Conservation (phyloP, 2,113 vertebrate genomes). For the Pteropus alecto region DNA sequence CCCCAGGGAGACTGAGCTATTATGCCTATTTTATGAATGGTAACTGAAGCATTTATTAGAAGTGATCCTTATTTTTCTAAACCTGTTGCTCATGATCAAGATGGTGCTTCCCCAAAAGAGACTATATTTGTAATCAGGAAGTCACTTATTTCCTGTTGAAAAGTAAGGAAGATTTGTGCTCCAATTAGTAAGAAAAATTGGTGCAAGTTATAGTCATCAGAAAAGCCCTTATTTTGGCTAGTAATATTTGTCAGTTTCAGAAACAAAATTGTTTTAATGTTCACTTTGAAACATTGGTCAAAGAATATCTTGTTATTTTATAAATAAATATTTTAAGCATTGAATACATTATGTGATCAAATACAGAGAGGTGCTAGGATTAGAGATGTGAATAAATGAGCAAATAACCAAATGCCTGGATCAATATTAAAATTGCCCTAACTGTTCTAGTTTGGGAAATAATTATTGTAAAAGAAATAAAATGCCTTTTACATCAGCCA, state of each 20-base stretch:
- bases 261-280: not conserved
- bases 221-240: not conserved
- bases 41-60: not conserved
- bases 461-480: not conserved
- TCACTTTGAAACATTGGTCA: not conserved
- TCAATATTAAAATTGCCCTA: not conserved
- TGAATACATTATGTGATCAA: not conserved
- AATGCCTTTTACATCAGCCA: not conserved
- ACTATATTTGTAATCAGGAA: not conserved
- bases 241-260: conserved; percentile 15
- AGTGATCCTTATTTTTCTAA: not conserved
- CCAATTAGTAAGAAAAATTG: not conserved
- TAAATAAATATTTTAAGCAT: conserved; percentile 36
- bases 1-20: not conserved
- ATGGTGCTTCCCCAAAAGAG: not conserved
- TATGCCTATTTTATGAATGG: not conserved
- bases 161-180: not conserved
- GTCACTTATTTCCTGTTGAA: not conserved
- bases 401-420: not conserved
- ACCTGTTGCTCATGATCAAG: not conserved
- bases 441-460: conserved; percentile 14
- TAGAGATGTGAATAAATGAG: not conserved
- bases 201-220: not conserved
- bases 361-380: not conserved
- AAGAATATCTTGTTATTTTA: not conserved